phyloP scores from a whole-genome alignment of 2,888 invertebrate species.

The Neelides folsomi region DNA sequence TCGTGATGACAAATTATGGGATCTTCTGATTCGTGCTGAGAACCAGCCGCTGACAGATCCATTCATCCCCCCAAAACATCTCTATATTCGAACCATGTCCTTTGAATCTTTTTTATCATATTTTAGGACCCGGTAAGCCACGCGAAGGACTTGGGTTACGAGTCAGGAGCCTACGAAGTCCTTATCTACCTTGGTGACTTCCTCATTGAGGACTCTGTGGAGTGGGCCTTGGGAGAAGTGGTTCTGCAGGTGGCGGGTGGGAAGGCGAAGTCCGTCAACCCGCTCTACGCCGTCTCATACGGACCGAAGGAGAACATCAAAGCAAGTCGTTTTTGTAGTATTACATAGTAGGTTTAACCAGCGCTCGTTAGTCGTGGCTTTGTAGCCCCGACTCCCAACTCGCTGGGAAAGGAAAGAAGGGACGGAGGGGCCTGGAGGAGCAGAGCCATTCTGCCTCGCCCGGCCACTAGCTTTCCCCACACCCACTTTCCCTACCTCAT shows the following conservation, averaged over 20 bases:
- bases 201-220: conserved; percentile 72
- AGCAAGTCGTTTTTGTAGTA: conserved; percentile 36
- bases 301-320: conserved; percentile 49
- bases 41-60: too few relatives aligned
- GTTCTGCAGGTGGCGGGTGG: conserved; percentile 55
- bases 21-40: too few relatives aligned
- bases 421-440: too few relatives aligned
- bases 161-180: conserved; percentile 65
- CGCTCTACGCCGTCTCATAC: conserved; percentile 37
- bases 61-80: too few relatives aligned
- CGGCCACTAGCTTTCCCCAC: too few relatives aligned
- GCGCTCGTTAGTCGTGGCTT: too few relatives aligned
- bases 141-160: conserved; percentile 60
- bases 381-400: too few relatives aligned
- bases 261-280: conserved; percentile 35
- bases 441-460: too few relatives aligned
- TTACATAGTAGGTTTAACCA: background rate
- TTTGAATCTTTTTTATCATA: background rate
- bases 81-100: background rate
- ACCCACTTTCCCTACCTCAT: too few relatives aligned
- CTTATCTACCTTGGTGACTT: conserved; percentile 83
- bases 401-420: too few relatives aligned
- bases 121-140: conserved; percentile 60
- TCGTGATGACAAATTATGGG: too few relatives aligned
- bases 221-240: conserved; percentile 71